Base-by-base conservation (phyloP, 2,888 invertebrate species). In the Phaedon cochleariae region DNA sequence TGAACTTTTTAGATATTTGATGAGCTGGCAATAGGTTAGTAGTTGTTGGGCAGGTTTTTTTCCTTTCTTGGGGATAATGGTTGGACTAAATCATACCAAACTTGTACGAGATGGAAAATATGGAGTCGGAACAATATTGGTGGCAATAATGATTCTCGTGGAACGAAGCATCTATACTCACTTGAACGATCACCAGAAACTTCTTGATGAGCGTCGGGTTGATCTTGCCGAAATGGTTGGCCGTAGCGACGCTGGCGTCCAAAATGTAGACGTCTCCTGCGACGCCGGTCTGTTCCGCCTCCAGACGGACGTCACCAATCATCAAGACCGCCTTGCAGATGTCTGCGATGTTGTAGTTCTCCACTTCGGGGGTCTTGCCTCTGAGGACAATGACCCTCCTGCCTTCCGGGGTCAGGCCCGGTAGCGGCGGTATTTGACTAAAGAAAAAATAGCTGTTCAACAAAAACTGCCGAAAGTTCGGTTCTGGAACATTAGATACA, bases 241-340 rank as follows among this genome's bases (percentile, higher is more conserved):
- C 90, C 0, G 92, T 92, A 1, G 92, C 93, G 29, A 92, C 90
- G 22, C 89, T 86, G 0, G 94, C 94, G 76, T 94, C 94, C 53
- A 94, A 82, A 64, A 95, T 87, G 80, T 93, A 94, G 12, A 94
- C 89, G 77, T 95, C 94, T 0, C 94, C 94, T 1, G 93, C 93
- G 0, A 95, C 94, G 29, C 94, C 94, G 5, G 90, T 89, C 73
- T 87, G 87, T 82, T 93, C 93, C 73, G 93, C 94, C 22, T 86
- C 87, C 63, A 95, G 82, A 62, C 94, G 89, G 9, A 94, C 86
- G 79, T 95, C 94, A 12, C 94, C 94, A 75, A 94, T 88, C 94
- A 95, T 95, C 15, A 94, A 84, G 0, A 92, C 90, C 17, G 93
- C 85, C 82, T 94, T 94, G 90, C 93, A 92, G 41, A 90, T 90